Conservation (phyloP, 1,140 invertebrate genomes). For the Steinernema khuongi region DNA sequence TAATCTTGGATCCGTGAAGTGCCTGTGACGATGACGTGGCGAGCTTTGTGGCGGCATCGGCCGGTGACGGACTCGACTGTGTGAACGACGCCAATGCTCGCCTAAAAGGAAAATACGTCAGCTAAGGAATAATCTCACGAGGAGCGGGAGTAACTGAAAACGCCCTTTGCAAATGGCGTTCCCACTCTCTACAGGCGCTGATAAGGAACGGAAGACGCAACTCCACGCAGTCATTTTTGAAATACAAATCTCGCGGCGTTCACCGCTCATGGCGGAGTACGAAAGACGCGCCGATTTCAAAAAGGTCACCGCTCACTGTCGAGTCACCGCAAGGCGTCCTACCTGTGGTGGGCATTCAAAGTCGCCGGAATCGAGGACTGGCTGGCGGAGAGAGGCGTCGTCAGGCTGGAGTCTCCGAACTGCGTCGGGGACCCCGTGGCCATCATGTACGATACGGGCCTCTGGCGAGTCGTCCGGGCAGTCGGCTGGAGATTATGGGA, state of each 20-base stretch:
- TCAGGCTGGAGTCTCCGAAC: not conserved
- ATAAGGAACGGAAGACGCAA: not conserved
- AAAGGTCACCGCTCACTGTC: not conserved
- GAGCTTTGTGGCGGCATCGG: not conserved
- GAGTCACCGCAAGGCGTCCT: not conserved
- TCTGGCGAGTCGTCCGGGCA: not conserved
- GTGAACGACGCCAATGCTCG: not conserved
- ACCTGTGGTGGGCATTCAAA: not conserved
- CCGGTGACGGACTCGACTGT: not conserved
- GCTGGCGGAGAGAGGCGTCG: not conserved
- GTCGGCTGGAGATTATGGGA: constrained; percentile 2
- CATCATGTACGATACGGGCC: constrained; percentile 6
- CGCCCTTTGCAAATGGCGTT: not conserved
- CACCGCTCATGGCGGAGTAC: not conserved
- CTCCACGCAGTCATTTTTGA: not conserved
- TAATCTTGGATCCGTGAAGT: not conserved
- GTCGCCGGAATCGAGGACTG: not conserved
- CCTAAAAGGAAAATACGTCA: not conserved
- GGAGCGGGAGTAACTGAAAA: not conserved
- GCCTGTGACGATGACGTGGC: not conserved
- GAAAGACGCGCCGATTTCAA: constrained; percentile 7
- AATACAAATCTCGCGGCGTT: not conserved
- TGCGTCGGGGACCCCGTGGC: not conserved
- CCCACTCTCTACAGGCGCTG: not conserved
- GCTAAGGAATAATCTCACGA: not conserved